A percentile compares a stretch with the other conserved stretches of the same genome.
phyloP scores from a whole-genome alignment of 1,140 invertebrate species.

The Phocides pigmalion region DNA sequence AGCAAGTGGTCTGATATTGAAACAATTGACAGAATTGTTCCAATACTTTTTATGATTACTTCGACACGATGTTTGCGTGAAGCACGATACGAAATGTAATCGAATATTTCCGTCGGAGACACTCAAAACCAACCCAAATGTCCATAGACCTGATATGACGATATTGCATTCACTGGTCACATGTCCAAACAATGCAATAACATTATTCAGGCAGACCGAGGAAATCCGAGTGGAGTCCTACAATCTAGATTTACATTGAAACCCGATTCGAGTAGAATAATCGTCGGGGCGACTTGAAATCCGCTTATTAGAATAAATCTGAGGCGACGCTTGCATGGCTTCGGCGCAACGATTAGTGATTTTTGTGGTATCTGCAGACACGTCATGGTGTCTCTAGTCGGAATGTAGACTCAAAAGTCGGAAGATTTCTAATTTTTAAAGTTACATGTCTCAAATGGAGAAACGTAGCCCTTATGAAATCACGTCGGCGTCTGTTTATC shows the following conservation, averaged over 20 bases:
- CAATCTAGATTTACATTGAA: constrained; percentile 73
- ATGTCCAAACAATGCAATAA: constrained; percentile 35
- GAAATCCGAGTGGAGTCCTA: constrained; percentile 62
- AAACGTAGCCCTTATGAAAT: too few species aligned
- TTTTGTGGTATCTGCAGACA: constrained; percentile 23
- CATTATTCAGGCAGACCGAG: constrained; percentile 34
- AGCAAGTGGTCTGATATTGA: too few species aligned
- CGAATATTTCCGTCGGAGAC: constrained; percentile 20
- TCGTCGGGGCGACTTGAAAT: constrained; percentile 55
- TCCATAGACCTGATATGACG: neutral
- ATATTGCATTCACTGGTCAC: constrained; percentile 11
- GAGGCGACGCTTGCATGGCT: constrained; percentile 52
- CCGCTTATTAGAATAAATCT: constrained; percentile 70
- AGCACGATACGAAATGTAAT: constrained; percentile 5
- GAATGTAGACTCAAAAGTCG: neutral
- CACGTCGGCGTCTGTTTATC: too few species aligned
- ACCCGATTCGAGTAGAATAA: constrained; percentile 61
- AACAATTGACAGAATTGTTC: too few species aligned
- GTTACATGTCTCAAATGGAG: too few species aligned
- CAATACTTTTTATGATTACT: too few species aligned
- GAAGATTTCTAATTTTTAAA: neutral
- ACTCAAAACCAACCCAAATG: constrained; percentile 29
- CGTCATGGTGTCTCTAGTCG: neutral
- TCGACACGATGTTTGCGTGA: neutral
- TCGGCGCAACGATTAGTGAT: constrained; percentile 36